Evolutionary conservation across 2,797 vertebrate genomes (phyloP).

Genomic region (Spinibarbus caldwelli): DNA sequence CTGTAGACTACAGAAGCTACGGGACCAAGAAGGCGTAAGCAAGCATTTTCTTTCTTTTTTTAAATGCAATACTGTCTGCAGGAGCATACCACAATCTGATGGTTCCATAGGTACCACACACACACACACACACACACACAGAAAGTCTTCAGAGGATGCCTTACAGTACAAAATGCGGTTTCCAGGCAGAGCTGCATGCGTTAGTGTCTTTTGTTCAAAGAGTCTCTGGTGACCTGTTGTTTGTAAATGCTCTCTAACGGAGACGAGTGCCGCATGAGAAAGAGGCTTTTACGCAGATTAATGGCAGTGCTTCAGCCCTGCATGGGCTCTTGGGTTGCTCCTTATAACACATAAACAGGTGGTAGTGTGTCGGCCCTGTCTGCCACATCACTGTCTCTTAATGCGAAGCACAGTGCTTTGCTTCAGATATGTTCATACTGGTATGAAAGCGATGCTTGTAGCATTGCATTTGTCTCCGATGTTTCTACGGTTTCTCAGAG

Average conservation of each 20-base stretch:
- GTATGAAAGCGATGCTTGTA: neutral
- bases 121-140: conserved; percentile 7
- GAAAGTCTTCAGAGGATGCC: conserved; percentile 56
- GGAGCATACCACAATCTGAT: neutral
- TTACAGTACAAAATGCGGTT: conserved; percentile 73
- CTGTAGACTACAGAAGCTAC: conserved; percentile 96
- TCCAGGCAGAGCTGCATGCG: conserved; percentile 67
- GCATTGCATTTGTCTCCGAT: conserved; percentile 29
- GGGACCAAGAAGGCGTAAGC: conserved; percentile 96
- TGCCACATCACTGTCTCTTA: conserved; percentile 25
- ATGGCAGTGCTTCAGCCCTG: conserved; percentile 71
- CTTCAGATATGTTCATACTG: neutral
- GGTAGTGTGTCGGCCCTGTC: conserved; percentile 24
- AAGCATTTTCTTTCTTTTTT: conserved; percentile 35
- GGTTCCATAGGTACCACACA: conserved; percentile 34
- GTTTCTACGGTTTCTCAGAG: conserved; percentile 53
- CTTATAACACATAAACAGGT: conserved; percentile 60
- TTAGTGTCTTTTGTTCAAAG: conserved; percentile 83
- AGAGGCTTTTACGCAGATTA: conserved; percentile 79
- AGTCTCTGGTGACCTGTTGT: conserved; percentile 82
- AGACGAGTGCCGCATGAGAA: conserved; percentile 74
- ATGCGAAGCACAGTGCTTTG: neutral
- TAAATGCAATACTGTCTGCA: conserved; percentile 14
- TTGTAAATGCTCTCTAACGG: conserved; percentile 80
- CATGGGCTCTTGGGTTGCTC: conserved; percentile 62